phyloP scores from a whole-genome alignment of 2,888 invertebrate genomes.

The Leptogaster cylindrica region DNA sequence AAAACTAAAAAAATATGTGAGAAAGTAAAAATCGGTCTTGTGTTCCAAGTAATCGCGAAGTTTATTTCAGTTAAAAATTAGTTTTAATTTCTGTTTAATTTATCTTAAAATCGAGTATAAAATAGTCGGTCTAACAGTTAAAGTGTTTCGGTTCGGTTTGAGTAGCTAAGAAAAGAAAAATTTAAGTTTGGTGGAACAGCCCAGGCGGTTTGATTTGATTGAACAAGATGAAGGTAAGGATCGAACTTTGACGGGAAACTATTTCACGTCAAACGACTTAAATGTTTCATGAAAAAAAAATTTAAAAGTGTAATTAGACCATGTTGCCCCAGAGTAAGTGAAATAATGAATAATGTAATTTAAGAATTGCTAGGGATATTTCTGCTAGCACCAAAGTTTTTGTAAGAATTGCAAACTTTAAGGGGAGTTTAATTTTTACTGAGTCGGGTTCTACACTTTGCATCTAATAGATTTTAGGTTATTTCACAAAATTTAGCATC shows the following conservation, averaged over 20 bases:
- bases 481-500: too few species aligned
- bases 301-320: slow-evolving; percentile 7
- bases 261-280: slow-evolving; percentile 44
- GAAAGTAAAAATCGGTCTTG: neutral
- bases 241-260: slow-evolving; percentile 44
- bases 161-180: slow-evolving; percentile 39
- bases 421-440: slow-evolving; percentile 12
- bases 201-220: slow-evolving; percentile 40
- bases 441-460: slow-evolving; percentile 5
- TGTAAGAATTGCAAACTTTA: neutral
- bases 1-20: slow-evolving; percentile 18
- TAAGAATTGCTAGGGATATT: slow-evolving; percentile 7
- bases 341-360: neutral
- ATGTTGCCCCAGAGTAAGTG: slow-evolving; percentile 18
- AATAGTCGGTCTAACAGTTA: slow-evolving; percentile 38
- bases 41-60: slow-evolving; percentile 18
- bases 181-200: slow-evolving; percentile 43
- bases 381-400: slow-evolving; percentile 13
- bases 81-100: slow-evolving; percentile 34
- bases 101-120: slow-evolving; percentile 11
- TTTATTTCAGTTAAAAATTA: slow-evolving; percentile 29
- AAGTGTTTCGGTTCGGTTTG: slow-evolving; percentile 33
- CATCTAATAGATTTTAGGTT: neutral
- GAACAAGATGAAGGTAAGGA: slow-evolving; percentile 45
- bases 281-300: slow-evolving; percentile 38